Evolutionary conservation across 2,888 invertebrate species (phyloP).

Genomic region (Nephrocerus scutellatus): DNA sequence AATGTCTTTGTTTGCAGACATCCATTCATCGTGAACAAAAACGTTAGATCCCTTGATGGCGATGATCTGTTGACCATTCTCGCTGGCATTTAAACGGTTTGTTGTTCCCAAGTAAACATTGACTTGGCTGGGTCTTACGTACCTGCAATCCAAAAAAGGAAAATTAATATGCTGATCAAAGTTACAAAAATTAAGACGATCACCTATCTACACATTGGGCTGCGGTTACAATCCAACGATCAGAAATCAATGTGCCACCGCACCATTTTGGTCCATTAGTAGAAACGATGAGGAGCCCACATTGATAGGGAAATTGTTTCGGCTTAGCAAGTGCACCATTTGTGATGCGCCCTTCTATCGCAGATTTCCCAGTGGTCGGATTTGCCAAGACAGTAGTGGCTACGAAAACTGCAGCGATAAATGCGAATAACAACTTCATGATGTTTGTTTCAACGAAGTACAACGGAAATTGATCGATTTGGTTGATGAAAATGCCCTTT

Average conservation of each 20-base stretch:
- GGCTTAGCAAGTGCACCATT: conserved; percentile 30
- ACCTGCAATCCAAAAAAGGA: no score
- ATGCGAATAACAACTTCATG: no score
- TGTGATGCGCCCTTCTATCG: conserved; percentile 37
- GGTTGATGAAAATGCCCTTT: no score
- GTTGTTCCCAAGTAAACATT: conserved; percentile 36
- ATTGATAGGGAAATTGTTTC: conserved; percentile 39
- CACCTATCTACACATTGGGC: conserved; percentile 41
- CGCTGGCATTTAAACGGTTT: conserved; percentile 28
- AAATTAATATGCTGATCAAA: no score
- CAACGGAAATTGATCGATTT: no score
- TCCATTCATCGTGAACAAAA: conserved; percentile 44
- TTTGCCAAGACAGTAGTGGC: no score
- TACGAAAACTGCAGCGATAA: no score
- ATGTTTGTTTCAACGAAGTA: no score
- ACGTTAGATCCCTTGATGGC: conserved; percentile 25
- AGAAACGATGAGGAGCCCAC: conserved; percentile 29
- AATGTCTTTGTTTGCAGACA: conserved; percentile 43
- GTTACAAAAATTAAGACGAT: no score
- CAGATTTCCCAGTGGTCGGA: no score
- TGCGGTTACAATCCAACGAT: conserved; percentile 39
- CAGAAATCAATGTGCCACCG: conserved; percentile 38
- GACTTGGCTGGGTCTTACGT: conserved; percentile 27
- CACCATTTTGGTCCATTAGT: conserved; percentile 32
- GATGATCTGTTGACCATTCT: conserved; percentile 31